These are phyloP conservation scores for Megalopta genalis DNA, from an alignment of 1,140 invertebrate species.

Conservation along the genomic window DNA sequence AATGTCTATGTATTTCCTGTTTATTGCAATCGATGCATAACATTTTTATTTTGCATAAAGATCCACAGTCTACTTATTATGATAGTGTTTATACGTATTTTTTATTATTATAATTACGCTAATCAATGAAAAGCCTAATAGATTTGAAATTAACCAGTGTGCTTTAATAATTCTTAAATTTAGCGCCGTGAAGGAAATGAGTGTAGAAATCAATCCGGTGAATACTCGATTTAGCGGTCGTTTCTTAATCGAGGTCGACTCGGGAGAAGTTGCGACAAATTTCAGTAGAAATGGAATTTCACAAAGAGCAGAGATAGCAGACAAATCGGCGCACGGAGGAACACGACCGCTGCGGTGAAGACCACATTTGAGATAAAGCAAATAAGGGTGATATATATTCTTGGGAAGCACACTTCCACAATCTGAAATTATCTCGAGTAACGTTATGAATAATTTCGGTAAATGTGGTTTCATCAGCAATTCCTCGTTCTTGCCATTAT, in stretches of 20 bases:
- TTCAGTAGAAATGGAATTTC: not conserved
- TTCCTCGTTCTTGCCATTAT: no score
- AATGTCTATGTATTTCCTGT: no score
- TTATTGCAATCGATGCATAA: no score
- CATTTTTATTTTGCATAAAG: no score
- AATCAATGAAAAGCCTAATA: no score
- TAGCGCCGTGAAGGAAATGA: not conserved
- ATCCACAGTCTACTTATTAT: no score
- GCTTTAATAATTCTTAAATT: not conserved
- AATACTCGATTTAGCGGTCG: not conserved
- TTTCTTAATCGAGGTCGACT: not conserved
- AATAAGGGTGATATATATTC: not conserved
- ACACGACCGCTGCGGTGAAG: not conserved
- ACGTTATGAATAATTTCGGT: not conserved
- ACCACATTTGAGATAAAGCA: not conserved
- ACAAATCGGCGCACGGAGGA: not conserved
- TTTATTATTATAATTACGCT: no score
- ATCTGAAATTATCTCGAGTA: not conserved
- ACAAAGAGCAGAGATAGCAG: not conserved
- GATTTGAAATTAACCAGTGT: no score
- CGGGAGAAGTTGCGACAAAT: not conserved
- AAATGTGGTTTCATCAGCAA: no score
- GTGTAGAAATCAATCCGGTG: not conserved
- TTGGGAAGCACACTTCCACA: not conserved
- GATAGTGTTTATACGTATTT: no score